Evolutionary conservation across 2,797 vertebrate genomes (phyloP), one percentile per base, ranked within the genome.

Genomic region (Telmatherina bonti): DNA sequence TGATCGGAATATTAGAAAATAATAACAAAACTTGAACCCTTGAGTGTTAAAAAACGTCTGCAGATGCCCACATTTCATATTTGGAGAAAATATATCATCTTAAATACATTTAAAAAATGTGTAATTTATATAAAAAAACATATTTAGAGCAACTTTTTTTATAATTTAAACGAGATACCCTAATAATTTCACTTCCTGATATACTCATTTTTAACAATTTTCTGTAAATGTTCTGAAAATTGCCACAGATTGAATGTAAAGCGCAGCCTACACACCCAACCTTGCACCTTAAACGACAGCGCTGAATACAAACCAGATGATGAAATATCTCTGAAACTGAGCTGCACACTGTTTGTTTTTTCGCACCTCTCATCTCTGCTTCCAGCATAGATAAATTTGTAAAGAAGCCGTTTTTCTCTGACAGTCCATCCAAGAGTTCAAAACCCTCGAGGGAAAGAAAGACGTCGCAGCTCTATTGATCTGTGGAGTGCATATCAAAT

Each of bases 291-390:
- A 69, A 31, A 31, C 31, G 6, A 29, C 69, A 27, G 62, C 0
- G 16, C 61, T 65, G 73, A 78, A 86, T 74, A 70, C 73, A 82
- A 83, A 88, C 51, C 78, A 55, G 85, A 70, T 71, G 73, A 81
- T 82, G 76, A 87, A 82, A 86, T 45, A 56, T 72, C 49, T 67
- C 0, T 73, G 71, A 65, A 72, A 82, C 71, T 62, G 81, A 86
- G 79, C 18, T 51, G 18, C 74, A 72, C 73, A 52, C 24, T 24
- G 62, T 64, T 59, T 81, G 66, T 78, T 71, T 90, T 83, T 75
- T 67, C 74, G 62, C 73, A 1, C 63, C 18, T 59, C 62, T 61
- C 64, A 6, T 68, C 65, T n/a, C n/a, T 9, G 72, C 72, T 38
- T 24, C 70, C 61, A 68, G 72, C 55, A 24, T 66, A 74, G 58